phyloP scores from a whole-genome alignment of 2,888 invertebrate species.

The Osmoderma eremita region DNA sequence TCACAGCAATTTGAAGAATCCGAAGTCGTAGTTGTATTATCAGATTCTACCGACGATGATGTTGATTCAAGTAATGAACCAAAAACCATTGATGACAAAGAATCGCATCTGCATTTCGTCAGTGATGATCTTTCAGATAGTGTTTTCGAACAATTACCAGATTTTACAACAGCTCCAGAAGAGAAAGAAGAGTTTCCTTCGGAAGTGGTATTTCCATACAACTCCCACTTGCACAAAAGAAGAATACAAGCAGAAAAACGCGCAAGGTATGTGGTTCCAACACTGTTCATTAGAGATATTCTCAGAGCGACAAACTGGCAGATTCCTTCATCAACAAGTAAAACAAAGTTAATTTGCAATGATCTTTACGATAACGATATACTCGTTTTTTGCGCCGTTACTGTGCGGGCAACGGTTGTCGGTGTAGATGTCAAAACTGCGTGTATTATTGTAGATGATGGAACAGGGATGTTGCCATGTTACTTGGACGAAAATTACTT shows the following conservation, averaged over 20 bases:
- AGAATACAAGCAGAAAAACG: background rate
- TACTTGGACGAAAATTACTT: background rate
- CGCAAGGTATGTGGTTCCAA: constrained; percentile 1
- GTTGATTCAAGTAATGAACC: background rate
- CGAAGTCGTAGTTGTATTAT: background rate
- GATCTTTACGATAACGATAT: background rate
- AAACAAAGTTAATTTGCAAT: background rate
- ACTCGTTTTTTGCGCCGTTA: background rate
- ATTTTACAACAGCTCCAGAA: background rate
- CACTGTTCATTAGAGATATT: constrained; percentile 5
- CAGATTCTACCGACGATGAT: background rate
- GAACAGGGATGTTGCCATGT: constrained; percentile 5
- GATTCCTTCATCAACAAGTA: background rate
- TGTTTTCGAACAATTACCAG: background rate
- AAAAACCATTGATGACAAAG: background rate
- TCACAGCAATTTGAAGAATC: background rate
- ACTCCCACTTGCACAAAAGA: constrained; percentile 1
- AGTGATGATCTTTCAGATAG: constrained; percentile 7
- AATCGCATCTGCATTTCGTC: background rate
- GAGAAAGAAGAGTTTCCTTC: background rate
- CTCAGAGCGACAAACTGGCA: background rate
- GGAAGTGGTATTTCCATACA: background rate
- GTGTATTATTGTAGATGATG: background rate
- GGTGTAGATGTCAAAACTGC: background rate
- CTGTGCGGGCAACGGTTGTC: constrained; percentile 8